Conservation (phyloP, 2,888 invertebrate genomes). For the Himalopsyche tibetana region DNA sequence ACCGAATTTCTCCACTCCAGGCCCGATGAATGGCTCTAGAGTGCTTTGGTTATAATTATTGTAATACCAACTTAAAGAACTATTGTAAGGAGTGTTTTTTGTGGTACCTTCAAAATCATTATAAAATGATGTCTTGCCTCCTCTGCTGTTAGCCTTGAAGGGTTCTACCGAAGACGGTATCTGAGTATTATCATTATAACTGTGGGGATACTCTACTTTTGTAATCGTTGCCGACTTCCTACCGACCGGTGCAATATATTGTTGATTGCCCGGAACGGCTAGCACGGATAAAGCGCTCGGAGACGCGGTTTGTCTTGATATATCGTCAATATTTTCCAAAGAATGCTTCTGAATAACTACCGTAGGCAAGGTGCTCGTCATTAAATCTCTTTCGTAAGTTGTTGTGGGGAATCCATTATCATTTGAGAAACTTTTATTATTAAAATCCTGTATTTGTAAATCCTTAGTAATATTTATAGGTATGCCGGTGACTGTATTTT, state of each 20-base stretch:
- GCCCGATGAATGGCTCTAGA: slow-evolving; percentile 74
- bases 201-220: slow-evolving; percentile 72
- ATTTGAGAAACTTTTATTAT: slow-evolving; percentile 25
- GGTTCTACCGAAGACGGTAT: slow-evolving; percentile 60
- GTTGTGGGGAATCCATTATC: slow-evolving; percentile 34
- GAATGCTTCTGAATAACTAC: slow-evolving; percentile 53
- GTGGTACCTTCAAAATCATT: slow-evolving; percentile 72
- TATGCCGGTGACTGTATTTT: background rate
- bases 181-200: slow-evolving; percentile 54
- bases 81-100: slow-evolving; percentile 74
- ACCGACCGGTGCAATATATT: slow-evolving; percentile 66
- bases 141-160: slow-evolving; percentile 70
- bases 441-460: slow-evolving; percentile 42
- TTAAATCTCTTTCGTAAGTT: slow-evolving; percentile 44
- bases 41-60: slow-evolving; percentile 86
- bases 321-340: slow-evolving; percentile 59
- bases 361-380: slow-evolving; percentile 50
- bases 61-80: slow-evolving; percentile 89
- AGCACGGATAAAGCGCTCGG: slow-evolving; percentile 80
- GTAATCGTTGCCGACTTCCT: slow-evolving; percentile 74
- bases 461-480: background rate
- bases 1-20: slow-evolving; percentile 68
- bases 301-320: slow-evolving; percentile 69
- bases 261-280: slow-evolving; percentile 78
- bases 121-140: slow-evolving; percentile 73